A percentile compares a stretch with the other conserved stretches of the same genome.
phyloP scores from a whole-genome alignment of 1,140 invertebrate species.

The Cecropterus lyciades region DNA sequence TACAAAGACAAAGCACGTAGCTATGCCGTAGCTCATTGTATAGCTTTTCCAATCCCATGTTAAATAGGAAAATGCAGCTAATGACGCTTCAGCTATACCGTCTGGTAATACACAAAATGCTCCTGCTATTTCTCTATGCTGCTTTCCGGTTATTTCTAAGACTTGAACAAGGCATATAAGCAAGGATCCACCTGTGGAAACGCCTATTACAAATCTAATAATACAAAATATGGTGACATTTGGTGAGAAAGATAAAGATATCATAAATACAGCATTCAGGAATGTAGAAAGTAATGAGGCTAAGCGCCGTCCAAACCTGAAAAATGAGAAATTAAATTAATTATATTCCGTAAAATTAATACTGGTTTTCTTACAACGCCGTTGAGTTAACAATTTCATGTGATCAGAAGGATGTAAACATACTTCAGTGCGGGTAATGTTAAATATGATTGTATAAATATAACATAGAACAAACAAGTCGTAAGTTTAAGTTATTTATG shows the following conservation, averaged over 20 bases:
- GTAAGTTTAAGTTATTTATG: too few species aligned
- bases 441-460: too few species aligned
- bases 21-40: constrained; percentile 41
- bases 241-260: constrained; percentile 46
- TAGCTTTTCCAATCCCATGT: constrained; percentile 51
- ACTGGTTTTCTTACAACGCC: too few species aligned
- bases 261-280: constrained; percentile 49
- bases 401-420: too few species aligned
- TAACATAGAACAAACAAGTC: too few species aligned
- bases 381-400: too few species aligned
- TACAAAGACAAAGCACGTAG: constrained; percentile 45
- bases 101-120: constrained; percentile 47
- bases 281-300: constrained; percentile 44
- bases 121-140: constrained; percentile 50
- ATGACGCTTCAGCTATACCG: constrained; percentile 42
- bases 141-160: constrained; percentile 56
- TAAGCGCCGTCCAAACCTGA: constrained; percentile 55
- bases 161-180: constrained; percentile 46
- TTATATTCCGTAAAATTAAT: too few species aligned
- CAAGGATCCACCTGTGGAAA: constrained; percentile 53
- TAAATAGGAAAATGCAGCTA: constrained; percentile 55
- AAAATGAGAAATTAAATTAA: constrained; percentile 42
- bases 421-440: too few species aligned
- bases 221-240: constrained; percentile 49
- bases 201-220: constrained; percentile 52